Base-by-base conservation (phyloP, 2,888 invertebrate species). In the Cremastinae sp. region DNA sequence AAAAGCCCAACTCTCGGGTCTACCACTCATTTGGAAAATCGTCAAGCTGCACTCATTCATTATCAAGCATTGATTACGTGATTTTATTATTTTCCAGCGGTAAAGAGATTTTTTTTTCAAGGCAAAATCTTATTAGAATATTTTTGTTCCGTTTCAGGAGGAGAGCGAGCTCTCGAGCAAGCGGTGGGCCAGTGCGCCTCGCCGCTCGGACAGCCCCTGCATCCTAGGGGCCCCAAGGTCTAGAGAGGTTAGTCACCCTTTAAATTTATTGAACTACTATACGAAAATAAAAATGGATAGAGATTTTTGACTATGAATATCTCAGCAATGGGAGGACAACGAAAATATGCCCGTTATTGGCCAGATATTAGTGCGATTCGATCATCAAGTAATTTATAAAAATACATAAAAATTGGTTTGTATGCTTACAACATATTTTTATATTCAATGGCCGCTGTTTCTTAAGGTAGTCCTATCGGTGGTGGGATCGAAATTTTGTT, bases 121-220 rank as follows among this genome's bases (percentile, higher is more conserved):
- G 35, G 18, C 22, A 1, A 8, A 49, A 51, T 10, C 18, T 53
- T 14, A 47, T 49, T 58, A 2, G n/a, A 7, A 69, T 20, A 9
- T 66, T 80, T 75, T 76, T 43, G 78, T 75, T 12, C 90, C 91
- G 84, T 92, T 93, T 9, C 91, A 94, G 94, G 94, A 94, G 92
- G 94, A 93, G 89, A 92, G 92, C 90, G 93, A 92, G 91, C 90
- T 92, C 89, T 90, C 90, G 93, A 94, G 92, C 92, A 92, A 91
- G 92, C 92, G 93, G 93, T 93, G 92, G 93, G 92, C 90, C 90
- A 91, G 90, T 90, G 93, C 91, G 93, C 93, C 91, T 91, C 92
- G 91, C 93, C 92, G 90, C 93, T 93, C 89, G 84, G 88, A 87
- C 86, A 88, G 89, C 87, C 89, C 88, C 88, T 89, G 88, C 83